Base-by-base conservation (phyloP, 2,888 invertebrate species). In the Machimus atricapillus region DNA sequence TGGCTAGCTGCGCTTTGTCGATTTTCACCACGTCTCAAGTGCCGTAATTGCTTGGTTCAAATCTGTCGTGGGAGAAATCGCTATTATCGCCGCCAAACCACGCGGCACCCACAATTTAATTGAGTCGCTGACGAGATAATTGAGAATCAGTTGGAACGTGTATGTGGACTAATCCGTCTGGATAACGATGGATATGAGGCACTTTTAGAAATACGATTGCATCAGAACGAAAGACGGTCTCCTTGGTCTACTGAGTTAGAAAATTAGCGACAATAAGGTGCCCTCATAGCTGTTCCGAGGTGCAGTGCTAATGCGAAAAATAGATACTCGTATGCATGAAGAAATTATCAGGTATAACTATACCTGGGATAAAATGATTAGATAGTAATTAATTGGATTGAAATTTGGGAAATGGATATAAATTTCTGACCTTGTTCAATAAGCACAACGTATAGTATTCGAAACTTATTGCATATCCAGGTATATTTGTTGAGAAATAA, bases 31-130 rank as follows among this genome's bases (percentile, higher is more conserved):
- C 23, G 27, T 79, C 46, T 46, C 52, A 27, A 27, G 79, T 52
- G 79, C 79, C 52, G 52, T 79, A 79, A 79, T 79, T 79, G 52
- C 23, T 40, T 27, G 23, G 27, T 34, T 43, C 79, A 52, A 52
- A 79, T 46, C 79, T 79, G 79, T 79, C 79, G 52, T 79, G 52
- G 31, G 23, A 79, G 79, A 79, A 79, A 79, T 79, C 52, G 52
- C 31, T 56, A 78, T 79, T 79, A 52, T 79, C 14, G 56, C 79
- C n/a, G 79, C 7, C 52, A 79, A 79, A 52, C 79, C 31, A 12
- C 46, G 52, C n/a, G 27, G 66, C 66, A 66, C 12, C 66, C 19
- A 27, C 66, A 27, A 23, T 79, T 52, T 79, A 79, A 79, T 79
- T 79, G 79, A 52, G 52, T 14, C 79, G 31, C 31, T 56, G 52